Conservation (phyloP, 2,888 invertebrate species). For the Lydus trimaculatus region DNA sequence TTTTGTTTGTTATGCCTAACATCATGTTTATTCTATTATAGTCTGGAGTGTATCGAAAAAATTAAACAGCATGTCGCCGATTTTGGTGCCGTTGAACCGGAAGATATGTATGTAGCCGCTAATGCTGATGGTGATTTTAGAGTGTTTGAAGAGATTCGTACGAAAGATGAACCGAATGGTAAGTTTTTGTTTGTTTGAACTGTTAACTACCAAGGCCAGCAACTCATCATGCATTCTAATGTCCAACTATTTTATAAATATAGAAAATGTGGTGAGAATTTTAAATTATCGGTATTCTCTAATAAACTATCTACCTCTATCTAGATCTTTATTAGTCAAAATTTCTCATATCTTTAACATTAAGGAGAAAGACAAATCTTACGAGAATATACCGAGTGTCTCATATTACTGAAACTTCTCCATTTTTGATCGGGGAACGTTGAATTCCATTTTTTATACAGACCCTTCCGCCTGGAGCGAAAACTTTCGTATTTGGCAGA, state of each 20-base stretch:
- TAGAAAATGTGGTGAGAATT: background rate
- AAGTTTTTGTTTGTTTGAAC: slow-evolving; percentile 36
- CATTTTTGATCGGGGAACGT: no score
- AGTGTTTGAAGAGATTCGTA: slow-evolving; percentile 78
- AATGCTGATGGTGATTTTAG: slow-evolving; percentile 78
- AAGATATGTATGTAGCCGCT: slow-evolving; percentile 86
- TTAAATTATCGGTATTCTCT: background rate
- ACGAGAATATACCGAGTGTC: no score
- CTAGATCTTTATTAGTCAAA: no score
- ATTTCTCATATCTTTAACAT: no score
- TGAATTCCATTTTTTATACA: no score
- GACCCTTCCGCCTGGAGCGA: no score
- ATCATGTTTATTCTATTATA: slow-evolving; percentile 48
- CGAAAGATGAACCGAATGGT: slow-evolving; percentile 79
- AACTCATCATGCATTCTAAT: slow-evolving; percentile 7
- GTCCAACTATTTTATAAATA: background rate
- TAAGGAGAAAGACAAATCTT: no score
- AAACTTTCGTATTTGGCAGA: no score
- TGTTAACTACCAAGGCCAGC: slow-evolving; percentile 12
- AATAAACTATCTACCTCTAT: background rate
- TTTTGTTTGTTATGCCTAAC: background rate
- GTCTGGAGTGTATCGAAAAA: slow-evolving; percentile 78
- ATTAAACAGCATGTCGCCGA: slow-evolving; percentile 82
- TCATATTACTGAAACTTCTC: no score
- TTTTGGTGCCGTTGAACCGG: slow-evolving; percentile 83